Base-by-base conservation (phyloP, 1,140 invertebrate genomes). In the Physella acuta region DNA sequence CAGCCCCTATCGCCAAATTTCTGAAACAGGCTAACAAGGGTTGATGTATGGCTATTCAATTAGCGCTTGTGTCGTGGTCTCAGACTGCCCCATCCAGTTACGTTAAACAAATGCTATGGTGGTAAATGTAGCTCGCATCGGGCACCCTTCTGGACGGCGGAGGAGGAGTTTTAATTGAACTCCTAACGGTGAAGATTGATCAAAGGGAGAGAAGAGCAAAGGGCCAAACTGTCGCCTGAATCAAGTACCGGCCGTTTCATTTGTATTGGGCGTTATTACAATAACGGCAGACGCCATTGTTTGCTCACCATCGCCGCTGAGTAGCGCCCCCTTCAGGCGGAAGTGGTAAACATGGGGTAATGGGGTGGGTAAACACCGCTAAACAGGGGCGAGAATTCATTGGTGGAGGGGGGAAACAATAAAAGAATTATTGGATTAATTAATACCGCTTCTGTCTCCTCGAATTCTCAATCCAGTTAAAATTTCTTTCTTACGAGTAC, bases 241-340 rank as follows among this genome's bases (percentile, higher is more conserved):
- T 51, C 28, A 24, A 64, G 49, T 3, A 16, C 16, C 26, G 62
- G 33, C 2, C 62, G 62, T 53, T 64, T 64, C 30, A 64, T 53
- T 64, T 64, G 39, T 51, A 51, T 52, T 51, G 39, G 44, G 31
- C 53, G 36, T 36, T 33, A 51, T 64, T 39, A 64, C 49, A 64
- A 64, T 53, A 64, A 64, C 62, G 62, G 51, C 62, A 64, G 62
- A 64, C 62, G 62, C 49, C 44, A 64, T 49, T 64, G 62, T 64
- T 64, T 64, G 62, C 30, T 49, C 44, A 49, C 62, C n/a, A 53
- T 34, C n/a, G 44, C 33, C 59, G 62, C 30, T 20, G 16, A 28
- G 44, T 49, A 64, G 62, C 62, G 44, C 62, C 61, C 49, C 26
- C 62, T 64, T 64, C 44, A 52, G 33, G 28, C 62, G 52, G 62